Evolutionary conservation across 2,797 vertebrate species (phyloP).

Genomic region (Morus bassanus): DNA sequence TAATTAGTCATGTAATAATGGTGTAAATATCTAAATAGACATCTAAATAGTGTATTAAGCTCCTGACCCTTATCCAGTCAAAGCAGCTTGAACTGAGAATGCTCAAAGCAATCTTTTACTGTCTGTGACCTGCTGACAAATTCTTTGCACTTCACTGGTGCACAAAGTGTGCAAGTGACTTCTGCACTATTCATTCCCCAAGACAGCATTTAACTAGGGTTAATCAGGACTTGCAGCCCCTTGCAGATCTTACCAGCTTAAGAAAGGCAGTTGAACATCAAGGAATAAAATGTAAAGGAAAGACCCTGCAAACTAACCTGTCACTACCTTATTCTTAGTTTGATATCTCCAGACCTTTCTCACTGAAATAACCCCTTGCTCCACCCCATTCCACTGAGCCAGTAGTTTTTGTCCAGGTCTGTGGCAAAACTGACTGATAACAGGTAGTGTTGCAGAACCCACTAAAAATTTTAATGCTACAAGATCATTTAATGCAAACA

Average conservation of each 20-base stretch:
- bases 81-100: not conserved
- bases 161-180: not conserved
- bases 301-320: not conserved
- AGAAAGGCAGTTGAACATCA: not conserved
- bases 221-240: not conserved
- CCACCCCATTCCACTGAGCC: not conserved
- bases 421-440: not conserved
- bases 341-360: not conserved
- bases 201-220: not conserved
- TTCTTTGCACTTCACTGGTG: not conserved
- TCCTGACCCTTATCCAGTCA: not conserved
- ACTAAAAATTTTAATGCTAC: not conserved
- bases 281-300: not conserved
- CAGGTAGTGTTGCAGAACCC: not conserved
- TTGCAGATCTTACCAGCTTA: not conserved
- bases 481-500: not conserved
- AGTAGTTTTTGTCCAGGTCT: not conserved
- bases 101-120: not conserved
- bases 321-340: not conserved
- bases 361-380: not conserved
- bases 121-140: not conserved
- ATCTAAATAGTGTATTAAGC: not conserved
- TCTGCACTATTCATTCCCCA: not conserved
- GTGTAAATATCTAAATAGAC: not conserved
- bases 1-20: not conserved